phyloP scores from a whole-genome alignment of 1,140 invertebrate genomes.

The Akabosia matsudoensis region DNA sequence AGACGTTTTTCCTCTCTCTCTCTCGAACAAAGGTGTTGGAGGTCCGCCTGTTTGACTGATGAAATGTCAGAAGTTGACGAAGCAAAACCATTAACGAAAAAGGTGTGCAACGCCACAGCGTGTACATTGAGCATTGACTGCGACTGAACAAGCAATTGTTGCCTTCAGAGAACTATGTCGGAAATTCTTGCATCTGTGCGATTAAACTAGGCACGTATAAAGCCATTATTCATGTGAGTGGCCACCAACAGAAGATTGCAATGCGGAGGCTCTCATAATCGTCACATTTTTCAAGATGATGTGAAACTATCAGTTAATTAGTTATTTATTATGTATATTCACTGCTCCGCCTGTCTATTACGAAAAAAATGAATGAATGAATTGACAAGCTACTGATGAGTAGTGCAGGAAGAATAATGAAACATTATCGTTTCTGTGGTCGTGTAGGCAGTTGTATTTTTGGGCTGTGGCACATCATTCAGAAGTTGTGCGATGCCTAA shows the following conservation, averaged over 20 bases:
- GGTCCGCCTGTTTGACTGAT: slow-evolving; percentile 44
- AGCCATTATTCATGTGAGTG: background rate
- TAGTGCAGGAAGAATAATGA: background rate
- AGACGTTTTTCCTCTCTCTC: background rate
- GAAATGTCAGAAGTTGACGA: slow-evolving; percentile 38
- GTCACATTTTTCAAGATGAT: slow-evolving; percentile 24
- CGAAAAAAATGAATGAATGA: slow-evolving; percentile 21
- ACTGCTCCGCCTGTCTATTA: slow-evolving; percentile 7
- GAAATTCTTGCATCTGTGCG: too few species aligned
- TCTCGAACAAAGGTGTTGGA: slow-evolving; percentile 35
- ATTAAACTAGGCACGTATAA: too few species aligned
- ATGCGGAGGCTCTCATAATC: background rate
- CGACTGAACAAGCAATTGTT: too few species aligned
- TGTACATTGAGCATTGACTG: background rate
- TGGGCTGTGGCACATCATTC: slow-evolving; percentile 12
- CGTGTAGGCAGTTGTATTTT: slow-evolving; percentile 9
- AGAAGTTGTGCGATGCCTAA: background rate
- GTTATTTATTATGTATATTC: slow-evolving; percentile 3
- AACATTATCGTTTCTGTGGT: slow-evolving; percentile 19
- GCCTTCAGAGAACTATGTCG: too few species aligned
- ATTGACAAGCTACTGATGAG: slow-evolving; percentile 25
- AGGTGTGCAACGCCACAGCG: background rate
- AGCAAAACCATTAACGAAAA: slow-evolving; percentile 11
- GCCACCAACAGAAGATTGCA: background rate
- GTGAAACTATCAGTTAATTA: slow-evolving; percentile 25